Percentiles rank a stretch among this genome's conserved stretches.
phyloP scores from a whole-genome alignment of 2,888 invertebrate species.

The Drosophila neotestacea region DNA sequence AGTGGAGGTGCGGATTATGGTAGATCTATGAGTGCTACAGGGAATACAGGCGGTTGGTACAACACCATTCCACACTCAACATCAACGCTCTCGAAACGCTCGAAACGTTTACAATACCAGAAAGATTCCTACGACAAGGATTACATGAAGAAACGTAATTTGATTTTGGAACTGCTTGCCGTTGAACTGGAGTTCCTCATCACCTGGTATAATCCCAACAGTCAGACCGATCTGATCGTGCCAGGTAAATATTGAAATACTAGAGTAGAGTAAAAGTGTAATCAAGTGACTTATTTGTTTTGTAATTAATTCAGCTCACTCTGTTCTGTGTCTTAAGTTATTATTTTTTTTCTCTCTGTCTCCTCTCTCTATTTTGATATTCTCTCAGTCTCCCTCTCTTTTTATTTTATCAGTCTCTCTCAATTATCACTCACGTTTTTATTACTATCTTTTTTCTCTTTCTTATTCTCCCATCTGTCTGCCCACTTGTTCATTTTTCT shows the following conservation, averaged over 20 bases:
- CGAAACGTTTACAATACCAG: slow-evolving; percentile 88
- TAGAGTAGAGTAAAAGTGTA: too few relatives aligned
- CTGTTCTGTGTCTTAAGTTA: too few relatives aligned
- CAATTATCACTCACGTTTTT: too few relatives aligned
- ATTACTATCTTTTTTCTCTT: background rate
- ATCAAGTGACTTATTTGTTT: background rate
- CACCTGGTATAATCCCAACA: slow-evolving; percentile 98
- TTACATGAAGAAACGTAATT: slow-evolving; percentile 96
- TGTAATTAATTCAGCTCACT: too few relatives aligned
- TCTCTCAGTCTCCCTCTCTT: too few relatives aligned
- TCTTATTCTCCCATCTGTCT: slow-evolving; percentile 70
- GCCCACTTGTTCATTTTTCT: background rate
- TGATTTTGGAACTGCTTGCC: slow-evolving; percentile 96
- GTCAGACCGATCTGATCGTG: slow-evolving; percentile 89
- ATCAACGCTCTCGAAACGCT: slow-evolving; percentile 90
- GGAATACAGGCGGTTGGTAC: slow-evolving; percentile 91
- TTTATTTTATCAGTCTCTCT: too few relatives aligned
- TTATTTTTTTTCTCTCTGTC: too few relatives aligned
- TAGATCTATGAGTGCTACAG: slow-evolving; percentile 86
- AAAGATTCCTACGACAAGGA: slow-evolving; percentile 96
- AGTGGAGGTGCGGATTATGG: slow-evolving; percentile 84
- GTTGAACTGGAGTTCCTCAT: slow-evolving; percentile 97
- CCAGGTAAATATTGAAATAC: slow-evolving; percentile 86
- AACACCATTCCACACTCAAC: slow-evolving; percentile 94
- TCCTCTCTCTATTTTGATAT: too few relatives aligned